Conservation (phyloP, 2,888 invertebrate genomes). For the Xanthia icteritia region DNA sequence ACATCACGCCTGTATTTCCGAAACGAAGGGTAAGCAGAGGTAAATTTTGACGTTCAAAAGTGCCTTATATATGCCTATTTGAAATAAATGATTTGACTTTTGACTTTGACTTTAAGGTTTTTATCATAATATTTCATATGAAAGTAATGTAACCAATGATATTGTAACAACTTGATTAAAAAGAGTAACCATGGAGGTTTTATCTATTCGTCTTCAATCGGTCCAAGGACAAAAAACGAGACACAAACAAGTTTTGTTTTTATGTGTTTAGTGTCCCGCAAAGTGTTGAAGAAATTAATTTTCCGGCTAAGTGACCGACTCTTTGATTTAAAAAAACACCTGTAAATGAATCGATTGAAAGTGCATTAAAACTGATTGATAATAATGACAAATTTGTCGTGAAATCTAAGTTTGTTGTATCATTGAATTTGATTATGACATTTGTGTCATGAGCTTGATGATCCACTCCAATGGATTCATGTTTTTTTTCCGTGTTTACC, state of each 20-base stretch:
- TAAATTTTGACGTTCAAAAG: too few species aligned
- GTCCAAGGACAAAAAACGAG: too few species aligned
- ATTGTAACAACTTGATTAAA: neutral
- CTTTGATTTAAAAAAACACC: too few species aligned
- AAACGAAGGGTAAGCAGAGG: neutral
- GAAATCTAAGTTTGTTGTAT: neutral
- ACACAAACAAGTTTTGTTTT: too few species aligned
- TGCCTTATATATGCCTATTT: too few species aligned
- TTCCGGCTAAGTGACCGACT: neutral
- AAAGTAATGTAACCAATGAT: neutral
- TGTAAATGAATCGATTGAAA: constrained; percentile 2
- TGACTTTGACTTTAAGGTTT: too few species aligned
- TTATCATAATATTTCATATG: neutral
- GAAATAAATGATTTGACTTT: too few species aligned
- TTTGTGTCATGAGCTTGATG: neutral
- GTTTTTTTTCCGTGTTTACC: constrained; percentile 30
- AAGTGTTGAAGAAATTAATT: neutral
- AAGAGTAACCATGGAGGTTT: neutral
- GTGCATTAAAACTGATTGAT: neutral
- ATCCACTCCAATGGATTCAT: constrained; percentile 24
- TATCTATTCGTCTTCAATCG: neutral
- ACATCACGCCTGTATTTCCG: neutral
- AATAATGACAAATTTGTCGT: neutral
- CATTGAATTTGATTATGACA: constrained; percentile 10
- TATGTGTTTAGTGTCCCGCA: too few species aligned